Conservation (phyloP, 2,797 vertebrate genomes). For the Melanotaenia trifasciata region DNA sequence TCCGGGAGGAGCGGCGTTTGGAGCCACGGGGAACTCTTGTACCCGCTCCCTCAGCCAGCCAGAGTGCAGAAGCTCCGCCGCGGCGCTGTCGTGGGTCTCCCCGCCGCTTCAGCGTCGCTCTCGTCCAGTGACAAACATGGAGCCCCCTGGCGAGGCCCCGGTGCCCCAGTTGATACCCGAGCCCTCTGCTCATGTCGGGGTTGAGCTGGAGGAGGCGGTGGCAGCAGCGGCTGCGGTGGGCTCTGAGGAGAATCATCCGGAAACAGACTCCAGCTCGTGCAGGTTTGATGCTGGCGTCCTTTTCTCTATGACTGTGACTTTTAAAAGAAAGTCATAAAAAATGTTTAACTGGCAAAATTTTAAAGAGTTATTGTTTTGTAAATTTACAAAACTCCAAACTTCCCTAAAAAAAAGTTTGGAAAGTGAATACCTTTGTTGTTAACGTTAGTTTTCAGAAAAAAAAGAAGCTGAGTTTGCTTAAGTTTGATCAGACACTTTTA, state of each 20-base stretch:
- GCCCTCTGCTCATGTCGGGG: slow-evolving; percentile 56
- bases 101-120: slow-evolving; percentile 83
- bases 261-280: slow-evolving; percentile 95
- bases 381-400: slow-evolving; percentile 1
- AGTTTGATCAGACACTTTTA: neutral
- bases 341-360: neutral
- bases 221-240: slow-evolving; percentile 74
- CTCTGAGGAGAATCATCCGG: slow-evolving; percentile 87
- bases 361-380: neutral
- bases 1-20: slow-evolving; percentile 75
- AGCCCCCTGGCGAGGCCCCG: slow-evolving; percentile 79
- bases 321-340: neutral
- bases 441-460: neutral
- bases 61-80: slow-evolving; percentile 88
- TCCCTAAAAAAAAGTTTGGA: slow-evolving; percentile 27
- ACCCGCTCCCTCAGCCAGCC: slow-evolving; percentile 90
- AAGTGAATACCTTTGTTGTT: neutral
- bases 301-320: neutral
- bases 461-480: neutral
- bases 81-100: slow-evolving; percentile 89
- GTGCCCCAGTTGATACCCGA: slow-evolving; percentile 78
- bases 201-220: slow-evolving; percentile 81
- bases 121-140: slow-evolving; percentile 83
- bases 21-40: slow-evolving; percentile 73
- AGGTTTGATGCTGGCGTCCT: slow-evolving; percentile 81